Base-by-base conservation (phyloP, 2,797 vertebrate genomes). In the Echiichthys vipera region DNA sequence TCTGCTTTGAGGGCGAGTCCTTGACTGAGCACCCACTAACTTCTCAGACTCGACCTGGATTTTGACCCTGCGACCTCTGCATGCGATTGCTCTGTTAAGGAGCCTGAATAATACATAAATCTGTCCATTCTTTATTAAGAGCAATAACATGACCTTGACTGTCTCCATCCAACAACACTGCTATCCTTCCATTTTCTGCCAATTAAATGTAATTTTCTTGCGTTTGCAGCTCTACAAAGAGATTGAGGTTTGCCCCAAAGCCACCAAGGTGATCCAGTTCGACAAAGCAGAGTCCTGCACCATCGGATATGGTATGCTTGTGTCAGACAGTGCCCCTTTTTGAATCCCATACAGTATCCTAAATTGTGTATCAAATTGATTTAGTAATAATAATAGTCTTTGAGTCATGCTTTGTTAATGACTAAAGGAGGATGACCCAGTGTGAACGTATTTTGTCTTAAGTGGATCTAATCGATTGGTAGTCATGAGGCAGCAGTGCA, bases 241-340 rank as follows among this genome's bases (percentile, higher is more conserved):
- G 93, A 97, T 99, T 62, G 96, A 99, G 93, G 95, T 99, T 86
- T 96, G 97, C 86, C 92, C 96, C 79, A 99, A 96, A 92, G 91
- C 90, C 27, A 96, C 94, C 54, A 95, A 94, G 86, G 92, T 93
- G 88, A 94, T 98, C 88, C 93, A 93, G 65, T 96, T 99, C 71
- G 95, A 97, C 92, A 96, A 96, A 91, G 94, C 94, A 0, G 95
- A 98, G 75, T 89, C 90, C 29, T 92, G 89, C 54, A 85, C 93
- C 50, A 91, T 96, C 24, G 96, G 95, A 91, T 98, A 97, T 1
- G 98, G 98, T 99, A 95, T 74, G 95, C 25, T 80, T n/a, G 7
- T 68, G 51, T 71, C 36, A 32, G 20, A 70, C 56, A 43, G 9
- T 4, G 11, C 36, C 29, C 45, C 29, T 47, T 37, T 72, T 64